Percentiles rank a stretch among this genome's conserved stretches.
phyloP scores from a whole-genome alignment of 2,113 vertebrate genomes.

The Actenoides lindsayi region DNA sequence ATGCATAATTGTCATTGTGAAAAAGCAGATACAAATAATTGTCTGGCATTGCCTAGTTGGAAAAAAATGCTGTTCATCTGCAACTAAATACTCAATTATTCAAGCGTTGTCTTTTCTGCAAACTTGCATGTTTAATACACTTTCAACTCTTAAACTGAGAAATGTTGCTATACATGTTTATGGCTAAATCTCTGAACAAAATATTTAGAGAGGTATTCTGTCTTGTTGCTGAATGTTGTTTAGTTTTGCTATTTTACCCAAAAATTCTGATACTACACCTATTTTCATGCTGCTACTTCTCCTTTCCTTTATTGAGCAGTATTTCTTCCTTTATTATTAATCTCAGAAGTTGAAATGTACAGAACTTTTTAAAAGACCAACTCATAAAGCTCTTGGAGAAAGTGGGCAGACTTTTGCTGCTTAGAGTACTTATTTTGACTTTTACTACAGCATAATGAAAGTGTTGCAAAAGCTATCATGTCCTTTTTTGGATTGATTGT shows the following conservation, averaged over 20 bases:
- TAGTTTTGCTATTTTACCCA: not conserved
- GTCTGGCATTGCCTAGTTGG: not conserved
- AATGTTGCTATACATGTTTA: not conserved
- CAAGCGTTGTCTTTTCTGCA: not conserved
- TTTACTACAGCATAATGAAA: not conserved
- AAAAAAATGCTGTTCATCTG: not conserved
- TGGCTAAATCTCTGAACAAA: not conserved
- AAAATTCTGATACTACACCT: not conserved
- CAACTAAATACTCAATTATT: not conserved
- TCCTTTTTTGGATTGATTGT: not conserved
- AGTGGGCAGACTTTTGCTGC: not conserved
- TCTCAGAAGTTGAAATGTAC: not conserved
- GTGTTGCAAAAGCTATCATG: not conserved
- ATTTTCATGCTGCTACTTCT: not conserved
- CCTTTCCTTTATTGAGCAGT: not conserved
- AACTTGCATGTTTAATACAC: not conserved
- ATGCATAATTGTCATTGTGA: not conserved
- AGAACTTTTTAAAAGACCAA: not conserved
- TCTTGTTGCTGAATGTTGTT: not conserved
- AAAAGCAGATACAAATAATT: not conserved
- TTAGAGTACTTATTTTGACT: not conserved
- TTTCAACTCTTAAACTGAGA: not conserved
- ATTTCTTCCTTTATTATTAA: not conserved
- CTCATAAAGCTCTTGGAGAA: not conserved
- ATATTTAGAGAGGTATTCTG: not conserved